A percentile compares a stretch with the other conserved stretches of the same genome.
phyloP scores from a whole-genome alignment of 2,888 invertebrate genomes.

The Axea sp. region DNA sequence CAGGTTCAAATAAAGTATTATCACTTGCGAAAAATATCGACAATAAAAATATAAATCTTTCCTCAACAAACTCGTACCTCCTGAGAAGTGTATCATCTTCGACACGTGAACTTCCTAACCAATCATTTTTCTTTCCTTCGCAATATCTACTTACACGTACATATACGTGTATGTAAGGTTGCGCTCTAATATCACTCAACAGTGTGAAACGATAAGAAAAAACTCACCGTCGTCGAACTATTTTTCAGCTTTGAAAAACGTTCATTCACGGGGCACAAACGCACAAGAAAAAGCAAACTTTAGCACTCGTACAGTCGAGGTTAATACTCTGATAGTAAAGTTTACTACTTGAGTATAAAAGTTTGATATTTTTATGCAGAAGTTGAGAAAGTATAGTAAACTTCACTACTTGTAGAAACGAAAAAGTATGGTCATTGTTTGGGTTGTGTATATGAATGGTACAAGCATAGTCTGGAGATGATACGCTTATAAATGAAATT shows the following conservation, averaged over 20 bases:
- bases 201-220: constrained; percentile 43
- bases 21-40: constrained; percentile 18
- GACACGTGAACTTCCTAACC: constrained; percentile 13
- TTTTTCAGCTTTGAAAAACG: constrained; percentile 39
- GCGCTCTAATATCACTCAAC: constrained; percentile 41
- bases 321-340: constrained; percentile 46
- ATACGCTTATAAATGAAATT: constrained; percentile 9
- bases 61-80: constrained; percentile 1
- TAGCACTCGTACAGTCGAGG: constrained; percentile 11
- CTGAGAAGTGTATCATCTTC: constrained; percentile 23
- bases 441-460: constrained; percentile 9
- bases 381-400: constrained; percentile 32
- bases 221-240: constrained; percentile 30
- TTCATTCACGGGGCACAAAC: constrained; percentile 14
- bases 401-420: constrained; percentile 20
- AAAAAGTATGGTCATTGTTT: constrained; percentile 31
- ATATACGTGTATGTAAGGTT: constrained; percentile 1
- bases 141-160: not conserved
- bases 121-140: constrained; percentile 5
- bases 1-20: constrained; percentile 18
- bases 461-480: not conserved
- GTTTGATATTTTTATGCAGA: constrained; percentile 37
- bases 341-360: constrained; percentile 36
- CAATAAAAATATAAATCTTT: constrained; percentile 41
- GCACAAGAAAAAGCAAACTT: constrained; percentile 18